These are phyloP conservation scores for Phyllotreta striolata DNA, from an alignment of 2,888 invertebrate genomes.

Conservation along the genomic window DNA sequence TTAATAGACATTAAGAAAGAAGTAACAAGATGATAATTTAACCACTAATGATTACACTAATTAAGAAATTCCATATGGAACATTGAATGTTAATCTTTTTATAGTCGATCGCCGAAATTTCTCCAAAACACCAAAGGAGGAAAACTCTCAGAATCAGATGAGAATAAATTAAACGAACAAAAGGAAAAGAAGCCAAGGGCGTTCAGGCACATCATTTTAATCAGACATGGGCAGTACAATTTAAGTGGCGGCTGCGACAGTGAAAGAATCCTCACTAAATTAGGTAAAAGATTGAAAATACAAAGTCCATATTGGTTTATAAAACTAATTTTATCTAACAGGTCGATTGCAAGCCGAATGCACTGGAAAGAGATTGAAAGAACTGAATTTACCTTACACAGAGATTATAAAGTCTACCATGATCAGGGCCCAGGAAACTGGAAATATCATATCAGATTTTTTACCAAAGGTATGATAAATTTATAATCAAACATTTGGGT, in stretches of 20 bases:
- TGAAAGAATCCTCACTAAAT: conserved; percentile 78
- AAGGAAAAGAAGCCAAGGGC: conserved; percentile 70
- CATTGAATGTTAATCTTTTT: conserved; percentile 8
- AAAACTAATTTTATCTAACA: conserved; percentile 54
- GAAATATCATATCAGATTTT: conserved; percentile 78
- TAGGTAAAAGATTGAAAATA: conserved; percentile 66
- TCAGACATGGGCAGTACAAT: conserved; percentile 96
- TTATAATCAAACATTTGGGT: background rate
- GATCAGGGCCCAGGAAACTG: conserved; percentile 93
- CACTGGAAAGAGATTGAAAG: conserved; percentile 83
- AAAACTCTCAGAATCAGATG: conserved; percentile 63
- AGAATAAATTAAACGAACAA: conserved; percentile 74
- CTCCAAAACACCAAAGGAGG: conserved; percentile 64
- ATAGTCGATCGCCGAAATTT: conserved; percentile 79
- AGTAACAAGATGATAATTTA: background rate
- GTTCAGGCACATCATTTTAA: conserved; percentile 84
- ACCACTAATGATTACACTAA: background rate
- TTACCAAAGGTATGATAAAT: conserved; percentile 63
- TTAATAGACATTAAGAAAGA: background rate
- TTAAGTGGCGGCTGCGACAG: conserved; percentile 74
- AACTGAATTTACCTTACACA: conserved; percentile 81
- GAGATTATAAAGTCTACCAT: conserved; percentile 87
- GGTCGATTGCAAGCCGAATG: conserved; percentile 85
- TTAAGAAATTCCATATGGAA: background rate
- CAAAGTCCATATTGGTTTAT: background rate